phyloP scores from a whole-genome alignment of 2,113 vertebrate species.

The Grammomys dolichurus region DNA sequence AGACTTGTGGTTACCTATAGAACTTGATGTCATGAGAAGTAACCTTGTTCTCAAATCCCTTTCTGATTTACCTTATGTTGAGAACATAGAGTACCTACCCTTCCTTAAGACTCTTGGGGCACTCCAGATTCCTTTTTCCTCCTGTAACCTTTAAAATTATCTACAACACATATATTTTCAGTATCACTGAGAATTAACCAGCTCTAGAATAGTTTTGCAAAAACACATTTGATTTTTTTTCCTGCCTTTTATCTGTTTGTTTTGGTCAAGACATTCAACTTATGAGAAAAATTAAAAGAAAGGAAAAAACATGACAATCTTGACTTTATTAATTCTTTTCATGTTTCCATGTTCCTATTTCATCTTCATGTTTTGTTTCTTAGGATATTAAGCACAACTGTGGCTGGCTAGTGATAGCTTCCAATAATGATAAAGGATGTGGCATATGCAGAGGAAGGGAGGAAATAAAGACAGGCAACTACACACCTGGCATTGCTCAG shows the following conservation, averaged over 20 bases:
- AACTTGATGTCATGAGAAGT: neutral
- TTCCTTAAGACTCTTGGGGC: neutral
- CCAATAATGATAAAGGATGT: neutral
- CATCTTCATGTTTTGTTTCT: neutral
- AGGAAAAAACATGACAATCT: neutral
- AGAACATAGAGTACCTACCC: neutral
- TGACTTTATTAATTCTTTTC: neutral
- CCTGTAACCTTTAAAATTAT: neutral
- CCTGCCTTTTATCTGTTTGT: neutral
- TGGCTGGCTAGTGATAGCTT: neutral
- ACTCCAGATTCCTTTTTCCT: neutral
- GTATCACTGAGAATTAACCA: neutral
- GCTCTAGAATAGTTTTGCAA: neutral
- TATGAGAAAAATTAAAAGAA: neutral
- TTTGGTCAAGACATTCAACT: neutral
- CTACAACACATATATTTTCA: neutral
- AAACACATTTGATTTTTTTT: neutral
- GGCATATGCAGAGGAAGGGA: neutral
- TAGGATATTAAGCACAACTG: neutral
- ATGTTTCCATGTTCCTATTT: neutral
- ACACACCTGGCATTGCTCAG: neutral
- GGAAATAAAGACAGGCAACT: neutral
- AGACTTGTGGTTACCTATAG: neutral
- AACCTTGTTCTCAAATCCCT: neutral
- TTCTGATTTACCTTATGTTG: neutral